phyloP scores from a whole-genome alignment of 30 jellyfish, hydroid and myxozoan genomes.

The Cassiopea andromeda region DNA sequence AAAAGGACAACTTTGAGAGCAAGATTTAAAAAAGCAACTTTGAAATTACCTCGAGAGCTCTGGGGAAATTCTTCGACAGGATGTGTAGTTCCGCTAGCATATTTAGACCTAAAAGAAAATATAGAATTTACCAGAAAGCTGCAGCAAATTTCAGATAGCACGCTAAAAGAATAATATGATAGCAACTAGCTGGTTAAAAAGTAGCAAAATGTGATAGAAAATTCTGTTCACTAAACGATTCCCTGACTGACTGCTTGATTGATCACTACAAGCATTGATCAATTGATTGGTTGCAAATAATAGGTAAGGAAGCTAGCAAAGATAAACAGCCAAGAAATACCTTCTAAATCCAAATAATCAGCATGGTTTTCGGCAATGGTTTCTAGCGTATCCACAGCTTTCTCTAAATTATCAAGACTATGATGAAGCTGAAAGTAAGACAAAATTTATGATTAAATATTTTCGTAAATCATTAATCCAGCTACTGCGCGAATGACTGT shows the following conservation, averaged over 20 bases:
- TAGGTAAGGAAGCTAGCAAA: too few species aligned
- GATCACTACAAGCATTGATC: too few species aligned
- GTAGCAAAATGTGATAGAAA: background rate
- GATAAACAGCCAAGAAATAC: background rate
- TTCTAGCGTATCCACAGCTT: conserved; percentile 11
- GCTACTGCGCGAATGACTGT: too few species aligned
- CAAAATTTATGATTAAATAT: background rate
- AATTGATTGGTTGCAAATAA: too few species aligned
- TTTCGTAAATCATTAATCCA: background rate
- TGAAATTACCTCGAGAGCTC: conserved; percentile 41
- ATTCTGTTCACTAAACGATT: too few species aligned
- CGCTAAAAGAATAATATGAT: background rate
- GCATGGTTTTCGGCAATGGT: background rate
- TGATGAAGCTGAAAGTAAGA: conserved; percentile 6
- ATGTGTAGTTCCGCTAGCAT: conserved; percentile 60
- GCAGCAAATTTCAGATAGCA: background rate
- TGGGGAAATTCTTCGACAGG: conserved; percentile 20
- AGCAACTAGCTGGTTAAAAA: too few species aligned
- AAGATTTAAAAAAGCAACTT: background rate
- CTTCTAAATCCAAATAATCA: conserved; percentile 18
- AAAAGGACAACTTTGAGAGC: too few species aligned
- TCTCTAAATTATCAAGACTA: background rate
- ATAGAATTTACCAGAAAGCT: background rate
- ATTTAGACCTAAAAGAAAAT: conserved; percentile 19
- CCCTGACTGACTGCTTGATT: too few species aligned